Conservation (phyloP, 1,140 invertebrate species). For the Bacillus rossius region DNA sequence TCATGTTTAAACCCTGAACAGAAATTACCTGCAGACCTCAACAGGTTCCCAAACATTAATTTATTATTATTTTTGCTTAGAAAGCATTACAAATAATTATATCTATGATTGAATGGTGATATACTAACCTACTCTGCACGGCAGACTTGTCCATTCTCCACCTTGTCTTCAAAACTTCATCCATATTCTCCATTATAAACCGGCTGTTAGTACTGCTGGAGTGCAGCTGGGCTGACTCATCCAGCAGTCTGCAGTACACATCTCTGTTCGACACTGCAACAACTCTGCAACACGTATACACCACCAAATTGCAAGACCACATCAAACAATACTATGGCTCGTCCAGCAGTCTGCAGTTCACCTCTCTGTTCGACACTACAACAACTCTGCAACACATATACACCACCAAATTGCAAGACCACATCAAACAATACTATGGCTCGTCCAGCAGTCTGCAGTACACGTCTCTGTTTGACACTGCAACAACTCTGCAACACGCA, state of each 20-base stretch:
- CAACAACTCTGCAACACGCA: slow-evolving; percentile 49
- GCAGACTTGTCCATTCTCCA: too few species aligned
- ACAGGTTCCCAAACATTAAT: too few species aligned
- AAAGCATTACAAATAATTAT: too few species aligned
- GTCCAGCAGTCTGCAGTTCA: slow-evolving; percentile 35
- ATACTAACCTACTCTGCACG: slow-evolving; percentile 48
- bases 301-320: background rate
- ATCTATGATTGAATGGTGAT: too few species aligned
- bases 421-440: too few species aligned
- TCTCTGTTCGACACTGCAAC: slow-evolving; percentile 50
- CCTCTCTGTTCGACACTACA: slow-evolving; percentile 48
- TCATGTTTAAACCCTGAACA: too few species aligned
- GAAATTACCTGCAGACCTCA: too few species aligned
- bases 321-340: too few species aligned
- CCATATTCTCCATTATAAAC: too few species aligned
- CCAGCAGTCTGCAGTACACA: slow-evolving; percentile 36
- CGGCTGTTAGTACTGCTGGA: slow-evolving; percentile 39
- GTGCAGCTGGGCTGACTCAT: slow-evolving; percentile 7
- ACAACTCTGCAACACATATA: slow-evolving; percentile 50
- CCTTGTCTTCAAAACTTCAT: too few species aligned
- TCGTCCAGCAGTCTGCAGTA: slow-evolving; percentile 34
- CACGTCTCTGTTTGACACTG: slow-evolving; percentile 48
- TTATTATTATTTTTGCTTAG: too few species aligned
- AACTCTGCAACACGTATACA: slow-evolving; percentile 47
- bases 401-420: background rate